These are phyloP conservation scores for Sebastes oblongus DNA, from an alignment of 2,797 vertebrate species.

Conservation along the genomic window DNA sequence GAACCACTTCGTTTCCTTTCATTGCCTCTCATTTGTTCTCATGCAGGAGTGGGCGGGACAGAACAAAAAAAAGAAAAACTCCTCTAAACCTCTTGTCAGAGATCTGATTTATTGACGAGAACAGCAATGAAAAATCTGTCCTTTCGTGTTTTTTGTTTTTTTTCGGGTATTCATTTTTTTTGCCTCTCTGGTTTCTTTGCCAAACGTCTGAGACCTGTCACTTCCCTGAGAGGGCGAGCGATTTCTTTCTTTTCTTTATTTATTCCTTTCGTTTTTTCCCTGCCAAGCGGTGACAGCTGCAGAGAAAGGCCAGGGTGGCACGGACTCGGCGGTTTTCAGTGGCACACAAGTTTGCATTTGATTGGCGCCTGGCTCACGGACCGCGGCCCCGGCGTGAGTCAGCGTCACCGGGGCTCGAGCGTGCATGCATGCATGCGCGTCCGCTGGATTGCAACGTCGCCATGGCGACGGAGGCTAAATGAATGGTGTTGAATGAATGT, in stretches of 20 bases:
- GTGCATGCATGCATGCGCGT: constrained; percentile 5
- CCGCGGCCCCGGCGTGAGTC: constrained; percentile 56
- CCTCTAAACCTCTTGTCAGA: constrained; percentile 41
- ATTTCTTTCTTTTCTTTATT: constrained; percentile 30
- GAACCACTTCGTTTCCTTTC: constrained; percentile 19
- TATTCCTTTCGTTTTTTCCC: background rate
- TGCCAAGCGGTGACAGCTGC: constrained; percentile 62
- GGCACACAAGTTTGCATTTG: constrained; percentile 66
- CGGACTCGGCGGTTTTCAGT: constrained; percentile 64
- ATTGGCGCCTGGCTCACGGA: constrained; percentile 74
- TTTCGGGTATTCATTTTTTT: background rate
- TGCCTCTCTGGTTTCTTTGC: constrained; percentile 25
- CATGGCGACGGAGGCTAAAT: constrained; percentile 36
- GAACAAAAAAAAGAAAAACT: background rate
- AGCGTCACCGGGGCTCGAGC: constrained; percentile 35
- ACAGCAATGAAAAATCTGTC: constrained; percentile 50
- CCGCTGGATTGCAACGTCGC: constrained; percentile 15
- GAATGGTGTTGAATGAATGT: constrained; percentile 1
- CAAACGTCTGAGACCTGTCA: constrained; percentile 57
- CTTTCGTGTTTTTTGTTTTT: background rate
- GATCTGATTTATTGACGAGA: constrained; percentile 60
- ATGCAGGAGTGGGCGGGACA: background rate
- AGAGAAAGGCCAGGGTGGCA: constrained; percentile 65
- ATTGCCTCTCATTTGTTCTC: constrained; percentile 53
- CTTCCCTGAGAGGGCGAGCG: constrained; percentile 18